Base-by-base conservation (phyloP, 2,888 invertebrate species). In the Drosophila ustulata region DNA sequence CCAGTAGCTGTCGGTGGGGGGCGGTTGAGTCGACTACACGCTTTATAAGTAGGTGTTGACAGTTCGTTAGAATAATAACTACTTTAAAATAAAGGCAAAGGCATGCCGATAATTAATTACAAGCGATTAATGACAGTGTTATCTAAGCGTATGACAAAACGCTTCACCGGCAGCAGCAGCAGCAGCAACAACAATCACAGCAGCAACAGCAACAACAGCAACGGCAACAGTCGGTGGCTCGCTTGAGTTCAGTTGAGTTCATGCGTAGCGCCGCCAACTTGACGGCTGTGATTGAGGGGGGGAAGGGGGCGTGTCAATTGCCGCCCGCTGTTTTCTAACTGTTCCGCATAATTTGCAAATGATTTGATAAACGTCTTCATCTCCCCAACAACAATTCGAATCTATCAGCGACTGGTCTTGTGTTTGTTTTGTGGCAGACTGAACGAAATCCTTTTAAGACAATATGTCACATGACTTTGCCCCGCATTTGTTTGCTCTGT, bases 61-160 rank as follows among this genome's bases (percentile, higher is more conserved):
- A 86, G 83, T 86, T 83, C 53, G 77, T 67, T 79, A 68, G 81
- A 74, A 86, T 83, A 86, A 86, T 83, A 79, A 86, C 86, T 71
- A 77, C 79, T 80, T 81, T 75, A 75, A 83, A 80, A 70, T 71
- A 68, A 76, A 82, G 65, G 69, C 59, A n/a, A 25, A 56, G 73
- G 70, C 76, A 65, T 26, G 58, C 65, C 50, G 69, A 67, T 79
- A 83, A 84, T 84, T 86, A 84, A 84, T 86, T 83, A 65, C 75
- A 49, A 77, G 72, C 83, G 81, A 84, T 84, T 86, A 84, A 84
- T 75, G 79, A 74, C 86, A 69, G 67, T 81, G 75, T 77, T 86
- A 86, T 79, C 79, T 71, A 70, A 73, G 75, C 80, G 72, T 63
- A 66, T 66, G 83, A 80, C 83, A 82, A 76, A 72, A 75, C 69